Conservation (phyloP, 2,113 vertebrate genomes). For the Pagrus major region DNA sequence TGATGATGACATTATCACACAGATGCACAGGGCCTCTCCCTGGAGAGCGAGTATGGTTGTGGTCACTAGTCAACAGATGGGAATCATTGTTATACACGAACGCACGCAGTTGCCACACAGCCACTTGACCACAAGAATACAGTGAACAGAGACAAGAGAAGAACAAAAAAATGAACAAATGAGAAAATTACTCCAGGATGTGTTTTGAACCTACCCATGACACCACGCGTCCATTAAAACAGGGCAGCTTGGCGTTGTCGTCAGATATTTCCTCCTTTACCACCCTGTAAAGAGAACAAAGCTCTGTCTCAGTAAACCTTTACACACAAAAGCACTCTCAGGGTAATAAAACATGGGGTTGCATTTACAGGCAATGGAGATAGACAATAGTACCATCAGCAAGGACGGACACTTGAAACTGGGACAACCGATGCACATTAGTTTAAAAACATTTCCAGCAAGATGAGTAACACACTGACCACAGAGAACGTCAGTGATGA, state of each 20-base stretch:
- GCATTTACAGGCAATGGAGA: constrained; percentile 39
- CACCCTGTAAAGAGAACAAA: constrained; percentile 87
- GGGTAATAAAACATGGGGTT: constrained; percentile 62
- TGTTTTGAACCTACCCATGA: constrained; percentile 92
- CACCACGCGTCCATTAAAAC: constrained; percentile 98
- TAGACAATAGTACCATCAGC: constrained; percentile 20
- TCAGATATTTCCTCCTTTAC: constrained; percentile 99
- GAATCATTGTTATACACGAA: constrained; percentile 52
- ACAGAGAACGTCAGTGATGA: neutral
- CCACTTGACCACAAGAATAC: neutral
- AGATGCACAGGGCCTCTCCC: constrained; percentile 51
- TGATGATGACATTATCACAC: constrained; percentile 56
- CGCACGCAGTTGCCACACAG: constrained; percentile 16
- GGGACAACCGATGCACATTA: neutral
- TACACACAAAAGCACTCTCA: constrained; percentile 58
- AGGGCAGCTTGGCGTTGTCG: constrained; percentile 94
- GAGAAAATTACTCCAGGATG: constrained; percentile 4
- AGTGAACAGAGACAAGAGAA: constrained; percentile 26
- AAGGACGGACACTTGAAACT: constrained; percentile 42
- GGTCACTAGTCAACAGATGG: constrained; percentile 63
- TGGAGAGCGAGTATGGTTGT: constrained; percentile 27
- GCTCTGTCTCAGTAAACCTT: constrained; percentile 64
- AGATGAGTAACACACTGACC: neutral
- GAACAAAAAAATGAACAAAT: constrained; percentile 23
- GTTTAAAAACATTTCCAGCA: constrained; percentile 2